Conservation (phyloP, 2,888 invertebrate genomes). For the Trachelus stipa region DNA sequence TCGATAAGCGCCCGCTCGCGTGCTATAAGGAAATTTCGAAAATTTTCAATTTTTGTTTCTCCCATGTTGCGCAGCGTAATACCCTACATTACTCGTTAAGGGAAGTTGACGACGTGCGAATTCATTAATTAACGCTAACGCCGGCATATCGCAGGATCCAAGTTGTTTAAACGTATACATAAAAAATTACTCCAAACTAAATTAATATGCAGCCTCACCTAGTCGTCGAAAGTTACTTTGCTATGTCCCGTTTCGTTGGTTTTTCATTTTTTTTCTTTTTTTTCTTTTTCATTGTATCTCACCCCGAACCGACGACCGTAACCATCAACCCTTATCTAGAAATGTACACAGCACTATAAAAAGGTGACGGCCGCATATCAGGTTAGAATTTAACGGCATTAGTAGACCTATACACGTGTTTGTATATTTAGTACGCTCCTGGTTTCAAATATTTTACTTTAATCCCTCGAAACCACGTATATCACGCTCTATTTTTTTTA, state of each 20-base stretch:
- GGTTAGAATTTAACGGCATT: neutral
- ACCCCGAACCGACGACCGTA: neutral
- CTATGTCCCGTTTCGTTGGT: neutral
- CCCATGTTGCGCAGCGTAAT: neutral
- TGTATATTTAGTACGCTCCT: too few relatives aligned
- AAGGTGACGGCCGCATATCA: neutral
- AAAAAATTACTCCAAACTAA: constrained; percentile 6
- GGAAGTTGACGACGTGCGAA: neutral
- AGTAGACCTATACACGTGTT: neutral
- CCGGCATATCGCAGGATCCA: neutral
- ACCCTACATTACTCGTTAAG: neutral
- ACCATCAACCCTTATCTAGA: neutral
- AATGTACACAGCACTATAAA: neutral
- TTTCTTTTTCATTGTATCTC: neutral
- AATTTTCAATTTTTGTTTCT: neutral
- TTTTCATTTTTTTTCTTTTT: neutral
- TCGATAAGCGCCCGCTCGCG: neutral
- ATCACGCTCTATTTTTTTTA: neutral
- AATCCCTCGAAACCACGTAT: neutral
- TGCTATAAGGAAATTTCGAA: neutral
- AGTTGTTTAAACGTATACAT: neutral
- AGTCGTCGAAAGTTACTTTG: constrained; percentile 11
- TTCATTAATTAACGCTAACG: constrained; percentile 18
- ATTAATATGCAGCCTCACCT: constrained; percentile 15
- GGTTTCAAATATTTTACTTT: too few relatives aligned